Evolutionary conservation across 2,888 invertebrate species (phyloP).

Genomic region (Macrostomum cliftonense): DNA sequence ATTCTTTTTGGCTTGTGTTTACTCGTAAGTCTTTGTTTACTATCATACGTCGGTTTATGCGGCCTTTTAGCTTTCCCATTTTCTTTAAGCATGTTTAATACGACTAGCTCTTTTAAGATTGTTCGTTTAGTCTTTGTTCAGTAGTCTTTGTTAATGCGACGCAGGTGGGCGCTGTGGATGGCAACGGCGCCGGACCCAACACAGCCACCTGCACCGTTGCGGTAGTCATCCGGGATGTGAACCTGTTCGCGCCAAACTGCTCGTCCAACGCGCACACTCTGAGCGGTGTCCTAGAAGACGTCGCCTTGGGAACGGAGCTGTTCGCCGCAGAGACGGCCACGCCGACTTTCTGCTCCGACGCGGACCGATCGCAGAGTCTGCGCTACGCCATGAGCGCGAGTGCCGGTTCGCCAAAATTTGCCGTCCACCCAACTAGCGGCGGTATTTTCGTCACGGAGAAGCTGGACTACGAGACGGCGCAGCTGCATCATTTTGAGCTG

Average conservation of each 20-base stretch:
- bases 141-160: too few species aligned
- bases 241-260: constrained; percentile 1
- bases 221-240: background rate
- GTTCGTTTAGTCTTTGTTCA: too few species aligned
- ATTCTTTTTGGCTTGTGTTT: too few species aligned
- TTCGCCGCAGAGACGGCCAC: too few species aligned
- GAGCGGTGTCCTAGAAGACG: background rate
- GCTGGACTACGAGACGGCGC: background rate
- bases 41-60: too few species aligned
- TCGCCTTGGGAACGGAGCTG: too few species aligned
- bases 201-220: background rate
- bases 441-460: background rate
- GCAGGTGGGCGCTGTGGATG: too few species aligned
- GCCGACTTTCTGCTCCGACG: background rate
- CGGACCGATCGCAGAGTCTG: background rate
- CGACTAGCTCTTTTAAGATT: too few species aligned
- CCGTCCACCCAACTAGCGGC: background rate
- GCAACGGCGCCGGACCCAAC: constrained; percentile 1
- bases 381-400: background rate
- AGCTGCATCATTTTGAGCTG: background rate
- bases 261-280: background rate
- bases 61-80: too few species aligned
- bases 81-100: too few species aligned
- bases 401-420: background rate
- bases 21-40: too few species aligned